Conservation (phyloP, 2,888 invertebrate genomes). For the Pyrrhosoma nymphula region DNA sequence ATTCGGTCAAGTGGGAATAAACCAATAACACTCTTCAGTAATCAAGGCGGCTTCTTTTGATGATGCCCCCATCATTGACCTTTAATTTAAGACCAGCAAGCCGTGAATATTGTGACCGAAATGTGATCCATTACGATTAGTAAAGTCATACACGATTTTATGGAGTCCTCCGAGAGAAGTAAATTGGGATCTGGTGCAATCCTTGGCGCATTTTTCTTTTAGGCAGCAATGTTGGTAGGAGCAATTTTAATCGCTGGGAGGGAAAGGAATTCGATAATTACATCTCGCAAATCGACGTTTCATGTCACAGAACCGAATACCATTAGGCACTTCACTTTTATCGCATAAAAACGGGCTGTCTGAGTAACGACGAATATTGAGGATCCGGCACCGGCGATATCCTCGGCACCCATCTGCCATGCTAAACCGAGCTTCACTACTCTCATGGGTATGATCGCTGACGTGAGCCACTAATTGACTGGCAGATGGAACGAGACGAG, state of each 20-base stretch:
- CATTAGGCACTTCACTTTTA: background rate
- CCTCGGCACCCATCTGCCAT: background rate
- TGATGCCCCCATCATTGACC: background rate
- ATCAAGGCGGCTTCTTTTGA: background rate
- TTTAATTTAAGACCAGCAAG: background rate
- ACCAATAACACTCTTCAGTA: background rate
- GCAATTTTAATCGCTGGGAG: background rate
- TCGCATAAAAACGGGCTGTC: background rate
- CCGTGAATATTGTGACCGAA: background rate
- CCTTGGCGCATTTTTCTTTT: background rate
- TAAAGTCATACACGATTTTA: background rate
- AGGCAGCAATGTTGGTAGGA: background rate
- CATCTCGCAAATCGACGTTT: background rate
- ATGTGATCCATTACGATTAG: background rate
- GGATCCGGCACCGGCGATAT: background rate
- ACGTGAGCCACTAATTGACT: background rate
- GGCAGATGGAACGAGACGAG: background rate
- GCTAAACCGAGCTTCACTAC: background rate
- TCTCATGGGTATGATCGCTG: background rate
- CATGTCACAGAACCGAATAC: background rate
- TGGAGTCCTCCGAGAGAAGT: background rate
- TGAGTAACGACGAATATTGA: background rate
- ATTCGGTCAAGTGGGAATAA: background rate
- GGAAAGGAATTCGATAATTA: background rate
- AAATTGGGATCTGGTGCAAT: background rate